phyloP scores from a whole-genome alignment of 2,888 invertebrate species.

The Atherix ibis region DNA sequence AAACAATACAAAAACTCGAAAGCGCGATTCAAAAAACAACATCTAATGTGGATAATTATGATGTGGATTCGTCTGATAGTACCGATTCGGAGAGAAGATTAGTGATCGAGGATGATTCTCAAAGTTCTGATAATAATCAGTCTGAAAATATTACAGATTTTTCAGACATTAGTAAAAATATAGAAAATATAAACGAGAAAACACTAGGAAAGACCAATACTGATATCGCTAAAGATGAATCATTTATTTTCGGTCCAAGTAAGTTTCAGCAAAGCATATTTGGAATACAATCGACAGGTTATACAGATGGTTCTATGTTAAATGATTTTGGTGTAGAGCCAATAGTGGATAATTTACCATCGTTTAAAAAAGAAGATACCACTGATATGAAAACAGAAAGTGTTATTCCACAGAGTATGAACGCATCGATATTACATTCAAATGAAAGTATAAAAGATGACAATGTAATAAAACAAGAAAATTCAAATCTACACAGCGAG shows the following conservation, averaged over 20 bases:
- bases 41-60: slow-evolving; percentile 21
- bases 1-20: slow-evolving; percentile 44
- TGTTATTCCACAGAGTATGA: background rate
- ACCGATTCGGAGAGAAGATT: slow-evolving; percentile 47
- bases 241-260: background rate
- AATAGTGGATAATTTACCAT: slow-evolving; percentile 13
- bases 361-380: slow-evolving; percentile 1
- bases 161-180: background rate
- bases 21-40: slow-evolving; percentile 22
- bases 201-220: background rate
- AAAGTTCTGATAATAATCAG: slow-evolving; percentile 20
- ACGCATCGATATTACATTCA: slow-evolving; percentile 1
- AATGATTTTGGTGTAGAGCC: slow-evolving; percentile 20
- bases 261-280: slow-evolving; percentile 10
- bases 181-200: background rate
- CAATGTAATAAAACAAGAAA: slow-evolving; percentile 18
- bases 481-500: slow-evolving; percentile 36
- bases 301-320: slow-evolving; percentile 15
- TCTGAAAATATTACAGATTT: background rate
- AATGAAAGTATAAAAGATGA: slow-evolving; percentile 12
- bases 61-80: slow-evolving; percentile 45
- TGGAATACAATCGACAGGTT: slow-evolving; percentile 14
- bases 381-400: background rate
- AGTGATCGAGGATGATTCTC: slow-evolving; percentile 37
- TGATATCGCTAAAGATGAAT: background rate